Conservation (phyloP, 2,113 vertebrate genomes). For the Anser brachyrhynchus region DNA sequence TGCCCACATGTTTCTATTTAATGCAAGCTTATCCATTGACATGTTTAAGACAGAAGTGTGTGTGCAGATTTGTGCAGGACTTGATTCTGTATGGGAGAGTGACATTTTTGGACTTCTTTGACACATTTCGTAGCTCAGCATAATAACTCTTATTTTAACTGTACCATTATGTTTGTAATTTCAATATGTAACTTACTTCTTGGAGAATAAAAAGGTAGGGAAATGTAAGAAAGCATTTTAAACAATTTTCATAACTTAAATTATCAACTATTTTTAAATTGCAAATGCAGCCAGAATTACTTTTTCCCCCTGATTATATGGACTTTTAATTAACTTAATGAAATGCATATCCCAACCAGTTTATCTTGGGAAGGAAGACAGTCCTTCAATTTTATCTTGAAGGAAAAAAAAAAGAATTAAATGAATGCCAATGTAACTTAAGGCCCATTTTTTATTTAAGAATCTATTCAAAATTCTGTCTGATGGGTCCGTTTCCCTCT, state of each 20-base stretch:
- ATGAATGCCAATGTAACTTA: background rate
- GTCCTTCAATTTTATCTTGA: background rate
- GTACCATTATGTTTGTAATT: background rate
- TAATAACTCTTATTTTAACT: background rate
- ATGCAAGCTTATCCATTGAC: background rate
- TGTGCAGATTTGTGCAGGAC: background rate
- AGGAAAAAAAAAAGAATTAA: background rate
- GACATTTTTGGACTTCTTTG: background rate
- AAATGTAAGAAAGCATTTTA: background rate
- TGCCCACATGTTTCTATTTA: background rate
- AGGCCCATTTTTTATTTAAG: background rate
- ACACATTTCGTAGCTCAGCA: background rate
- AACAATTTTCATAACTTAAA: background rate
- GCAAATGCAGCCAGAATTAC: background rate
- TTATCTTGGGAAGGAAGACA: background rate
- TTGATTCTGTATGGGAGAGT: background rate
- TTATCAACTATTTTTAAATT: background rate
- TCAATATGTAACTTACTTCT: background rate
- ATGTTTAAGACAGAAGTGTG: rapidly evolving
- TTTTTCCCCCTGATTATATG: background rate
- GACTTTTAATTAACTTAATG: conserved; percentile 12
- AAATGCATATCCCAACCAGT: background rate
- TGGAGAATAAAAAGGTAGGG: background rate
- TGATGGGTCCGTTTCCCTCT: background rate
- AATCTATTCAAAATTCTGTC: background rate